A percentile compares a stretch with the other conserved stretches of the same genome.
Conservation (phyloP, 2,888 invertebrate species). For the Eledone cirrhosa region DNA sequence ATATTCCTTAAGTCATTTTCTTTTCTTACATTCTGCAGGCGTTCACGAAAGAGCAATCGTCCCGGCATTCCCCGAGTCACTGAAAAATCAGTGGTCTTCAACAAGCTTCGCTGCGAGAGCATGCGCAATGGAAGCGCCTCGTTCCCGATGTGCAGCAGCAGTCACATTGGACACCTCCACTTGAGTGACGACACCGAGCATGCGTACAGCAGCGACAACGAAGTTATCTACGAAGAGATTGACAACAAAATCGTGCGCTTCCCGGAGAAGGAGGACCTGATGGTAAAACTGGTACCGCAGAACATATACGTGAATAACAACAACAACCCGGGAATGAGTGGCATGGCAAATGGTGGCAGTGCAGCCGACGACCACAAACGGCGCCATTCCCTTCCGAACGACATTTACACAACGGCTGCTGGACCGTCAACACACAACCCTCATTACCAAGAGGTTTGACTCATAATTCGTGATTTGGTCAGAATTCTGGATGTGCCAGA, state of each 20-base stretch:
- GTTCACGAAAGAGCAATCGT: conserved; percentile 1
- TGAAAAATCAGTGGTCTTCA: conserved; percentile 3
- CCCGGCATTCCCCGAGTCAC: conserved; percentile 8
- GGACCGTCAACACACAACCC: background rate
- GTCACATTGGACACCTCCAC: background rate
- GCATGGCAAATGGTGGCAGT: background rate
- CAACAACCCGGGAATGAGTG: background rate
- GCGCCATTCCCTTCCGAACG: background rate
- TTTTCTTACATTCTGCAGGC: background rate
- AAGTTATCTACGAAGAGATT: conserved; percentile 22
- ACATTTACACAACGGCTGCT: conserved; percentile 1
- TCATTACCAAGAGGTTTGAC: conserved; percentile 19
- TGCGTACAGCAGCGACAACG: conserved; percentile 10
- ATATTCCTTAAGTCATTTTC: background rate
- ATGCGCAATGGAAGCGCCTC: background rate
- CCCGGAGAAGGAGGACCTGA: background rate
- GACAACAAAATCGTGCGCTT: conserved; percentile 17
- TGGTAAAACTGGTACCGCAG: background rate
- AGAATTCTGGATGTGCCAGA: conserved; percentile 5
- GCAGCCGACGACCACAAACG: background rate
- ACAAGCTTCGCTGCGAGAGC: conserved; percentile 17
- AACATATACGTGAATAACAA: conserved; percentile 21
- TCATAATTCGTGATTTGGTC: conserved; percentile 23
- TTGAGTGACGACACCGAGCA: background rate
- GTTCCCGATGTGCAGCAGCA: background rate